phyloP scores from a whole-genome alignment of 2,888 invertebrate genomes.

The Romanomermis culicivorax region DNA sequence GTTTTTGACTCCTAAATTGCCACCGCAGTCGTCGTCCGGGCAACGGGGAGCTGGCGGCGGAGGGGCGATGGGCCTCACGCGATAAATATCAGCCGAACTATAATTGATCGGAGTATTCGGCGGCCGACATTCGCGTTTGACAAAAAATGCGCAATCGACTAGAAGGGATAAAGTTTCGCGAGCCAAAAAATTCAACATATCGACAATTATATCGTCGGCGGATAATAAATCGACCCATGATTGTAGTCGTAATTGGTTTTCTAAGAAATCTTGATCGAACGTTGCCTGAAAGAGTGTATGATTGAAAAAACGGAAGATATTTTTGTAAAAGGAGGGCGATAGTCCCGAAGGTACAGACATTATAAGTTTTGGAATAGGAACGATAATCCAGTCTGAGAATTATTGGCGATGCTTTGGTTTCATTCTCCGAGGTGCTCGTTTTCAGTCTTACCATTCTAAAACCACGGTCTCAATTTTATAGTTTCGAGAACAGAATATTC shows the following conservation, averaged over 20 bases:
- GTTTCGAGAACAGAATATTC: no score
- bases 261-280: neutral
- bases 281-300: no score
- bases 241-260: neutral
- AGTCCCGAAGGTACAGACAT: no score
- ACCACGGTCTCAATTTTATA: no score
- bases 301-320: no score
- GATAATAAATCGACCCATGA: neutral
- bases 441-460: no score
- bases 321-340: no score
- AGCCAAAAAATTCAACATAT: constrained; percentile 59
- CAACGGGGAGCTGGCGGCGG: neutral
- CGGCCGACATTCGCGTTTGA: constrained; percentile 7
- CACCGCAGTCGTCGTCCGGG: neutral
- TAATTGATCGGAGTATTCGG: neutral
- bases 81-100: neutral
- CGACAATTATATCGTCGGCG: no score
- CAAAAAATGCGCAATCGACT: constrained; percentile 7
- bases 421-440: no score
- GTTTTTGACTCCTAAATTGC: neutral
- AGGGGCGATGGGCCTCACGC: neutral
- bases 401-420: no score
- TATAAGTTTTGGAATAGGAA: no score
- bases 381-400: no score
- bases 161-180: constrained; percentile 58